Percentiles rank a stretch among this genome's conserved stretches.
These are phyloP conservation scores for Cryptoprocta ferox DNA, from an alignment of 2,797 vertebrate genomes.

Conservation along the genomic window DNA sequence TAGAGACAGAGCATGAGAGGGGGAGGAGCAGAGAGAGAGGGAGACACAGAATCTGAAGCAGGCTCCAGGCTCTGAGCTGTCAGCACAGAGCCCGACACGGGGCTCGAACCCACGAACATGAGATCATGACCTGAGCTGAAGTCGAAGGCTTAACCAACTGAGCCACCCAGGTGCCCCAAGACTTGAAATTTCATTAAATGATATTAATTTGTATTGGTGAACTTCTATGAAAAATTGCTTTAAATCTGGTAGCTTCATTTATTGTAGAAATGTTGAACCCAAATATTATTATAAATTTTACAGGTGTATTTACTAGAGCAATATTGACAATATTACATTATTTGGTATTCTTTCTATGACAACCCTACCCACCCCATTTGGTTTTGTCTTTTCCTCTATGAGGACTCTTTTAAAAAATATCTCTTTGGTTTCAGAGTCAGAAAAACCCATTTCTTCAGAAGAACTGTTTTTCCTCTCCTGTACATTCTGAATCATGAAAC, in stretches of 20 bases:
- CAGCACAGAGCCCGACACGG: too few relatives aligned
- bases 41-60: too few relatives aligned
- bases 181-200: conserved; percentile 43
- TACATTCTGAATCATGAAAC: background rate
- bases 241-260: conserved; percentile 4
- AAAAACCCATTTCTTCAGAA: conserved; percentile 33
- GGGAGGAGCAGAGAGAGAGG: too few relatives aligned
- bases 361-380: background rate
- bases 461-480: background rate
- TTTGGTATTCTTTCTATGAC: background rate
- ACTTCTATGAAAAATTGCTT: background rate
- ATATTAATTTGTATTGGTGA: background rate
- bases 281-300: background rate
- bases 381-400: background rate
- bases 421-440: background rate
- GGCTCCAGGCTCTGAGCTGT: too few relatives aligned
- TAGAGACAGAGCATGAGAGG: too few relatives aligned
- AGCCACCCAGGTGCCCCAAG: too few relatives aligned
- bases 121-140: too few relatives aligned
- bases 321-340: background rate
- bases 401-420: background rate
- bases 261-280: conserved; percentile 18
- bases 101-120: too few relatives aligned
- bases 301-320: conserved; percentile 16
- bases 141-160: too few relatives aligned